A percentile compares a stretch with the other conserved stretches of the same genome.
phyloP scores from a whole-genome alignment of 2,113 vertebrate species.

The Embiotoca jacksoni region DNA sequence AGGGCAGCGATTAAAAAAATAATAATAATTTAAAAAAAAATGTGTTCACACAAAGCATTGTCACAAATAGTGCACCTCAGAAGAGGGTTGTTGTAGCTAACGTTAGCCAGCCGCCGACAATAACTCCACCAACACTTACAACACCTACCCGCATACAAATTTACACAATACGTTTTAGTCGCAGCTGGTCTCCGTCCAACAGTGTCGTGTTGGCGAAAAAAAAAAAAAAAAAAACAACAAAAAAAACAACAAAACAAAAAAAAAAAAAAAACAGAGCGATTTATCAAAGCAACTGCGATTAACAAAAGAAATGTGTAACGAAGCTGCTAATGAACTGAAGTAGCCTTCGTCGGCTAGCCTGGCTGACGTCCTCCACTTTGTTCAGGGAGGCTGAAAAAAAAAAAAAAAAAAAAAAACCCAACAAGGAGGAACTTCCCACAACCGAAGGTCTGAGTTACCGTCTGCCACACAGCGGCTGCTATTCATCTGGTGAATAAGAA shows the following conservation, averaged over 20 bases:
- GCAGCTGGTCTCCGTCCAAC: conserved; percentile 24
- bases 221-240: neutral
- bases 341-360: conserved; percentile 72
- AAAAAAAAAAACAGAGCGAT: too few relatives aligned
- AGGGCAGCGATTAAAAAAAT: too few relatives aligned
- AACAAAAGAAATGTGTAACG: conserved; percentile 68
- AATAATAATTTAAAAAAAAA: neutral
- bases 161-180: conserved; percentile 43
- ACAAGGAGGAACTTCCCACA: conserved; percentile 81
- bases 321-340: conserved; percentile 67
- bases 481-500: conserved; percentile 64
- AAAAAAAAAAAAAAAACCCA: conserved; percentile 18
- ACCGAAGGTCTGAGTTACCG: conserved; percentile 65
- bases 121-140: conserved; percentile 66
- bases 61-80: conserved; percentile 46
- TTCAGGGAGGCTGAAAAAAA: conserved; percentile 73
- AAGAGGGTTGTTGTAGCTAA: conserved; percentile 62
- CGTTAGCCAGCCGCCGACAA: conserved; percentile 72
- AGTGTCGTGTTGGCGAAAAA: conserved; percentile 27
- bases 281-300: neutral
- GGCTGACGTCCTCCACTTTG: conserved; percentile 81
- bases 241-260: too few relatives aligned
- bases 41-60: conserved; percentile 61
- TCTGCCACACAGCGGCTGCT: conserved; percentile 50
- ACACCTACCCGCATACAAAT: conserved; percentile 52